phyloP scores from a whole-genome alignment of 2,888 invertebrate species.

The Tupiocoris notatus region DNA sequence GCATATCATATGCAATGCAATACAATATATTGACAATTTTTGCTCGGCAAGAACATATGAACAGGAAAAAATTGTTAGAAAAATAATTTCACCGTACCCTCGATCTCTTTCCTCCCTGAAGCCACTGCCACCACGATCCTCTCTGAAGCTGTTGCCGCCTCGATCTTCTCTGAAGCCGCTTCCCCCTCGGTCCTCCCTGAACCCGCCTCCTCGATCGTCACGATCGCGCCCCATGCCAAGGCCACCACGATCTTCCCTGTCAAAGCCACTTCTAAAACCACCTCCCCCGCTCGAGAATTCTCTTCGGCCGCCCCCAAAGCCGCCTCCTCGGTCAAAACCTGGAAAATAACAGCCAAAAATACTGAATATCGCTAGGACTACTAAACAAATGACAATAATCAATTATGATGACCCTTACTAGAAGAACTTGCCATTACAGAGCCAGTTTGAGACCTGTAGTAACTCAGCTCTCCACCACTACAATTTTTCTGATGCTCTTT shows the following conservation, averaged over 20 bases:
- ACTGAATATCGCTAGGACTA: constrained; percentile 19
- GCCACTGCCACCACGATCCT: constrained; percentile 6
- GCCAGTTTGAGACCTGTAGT: too few species aligned
- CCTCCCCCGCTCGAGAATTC: constrained; percentile 34
- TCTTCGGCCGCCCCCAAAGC: constrained; percentile 12
- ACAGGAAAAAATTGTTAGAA: too few species aligned
- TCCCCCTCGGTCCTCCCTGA: neutral
- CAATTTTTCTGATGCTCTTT: too few species aligned
- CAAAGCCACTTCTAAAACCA: constrained; percentile 28
- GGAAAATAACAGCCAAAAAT: neutral
- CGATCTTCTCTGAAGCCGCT: neutral
- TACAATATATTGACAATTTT: too few species aligned
- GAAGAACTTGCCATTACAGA: too few species aligned
- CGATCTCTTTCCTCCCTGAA: constrained; percentile 21
- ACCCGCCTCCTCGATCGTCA: constrained; percentile 8
- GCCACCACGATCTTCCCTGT: constrained; percentile 11
- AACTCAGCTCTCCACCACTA: too few species aligned
- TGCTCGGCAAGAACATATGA: too few species aligned
- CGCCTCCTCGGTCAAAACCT: constrained; percentile 9
- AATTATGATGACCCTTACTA: neutral
- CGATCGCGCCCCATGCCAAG: constrained; percentile 8
- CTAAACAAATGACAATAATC: neutral
- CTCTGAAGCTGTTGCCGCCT: neutral
- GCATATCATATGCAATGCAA: neutral
- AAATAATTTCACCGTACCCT: too few species aligned